These are phyloP conservation scores for Zootoca vivipara DNA, from an alignment of 2,113 vertebrate genomes.

Conservation along the genomic window DNA sequence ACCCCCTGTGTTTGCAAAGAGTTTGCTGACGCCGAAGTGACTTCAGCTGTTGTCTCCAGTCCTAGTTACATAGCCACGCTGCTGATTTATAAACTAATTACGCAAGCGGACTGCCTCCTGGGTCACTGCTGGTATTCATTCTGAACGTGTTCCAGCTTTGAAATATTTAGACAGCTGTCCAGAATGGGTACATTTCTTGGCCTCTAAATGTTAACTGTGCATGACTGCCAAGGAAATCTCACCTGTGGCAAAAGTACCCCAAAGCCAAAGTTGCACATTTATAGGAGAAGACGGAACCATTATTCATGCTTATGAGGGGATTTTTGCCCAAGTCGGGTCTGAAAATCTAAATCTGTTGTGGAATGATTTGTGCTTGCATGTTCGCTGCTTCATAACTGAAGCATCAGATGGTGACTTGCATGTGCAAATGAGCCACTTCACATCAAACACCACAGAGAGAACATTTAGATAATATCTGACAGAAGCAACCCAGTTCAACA, in stretches of 20 bases:
- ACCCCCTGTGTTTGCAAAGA: not conserved
- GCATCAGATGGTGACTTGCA: not conserved
- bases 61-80: not conserved
- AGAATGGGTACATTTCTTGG: not conserved
- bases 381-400: not conserved
- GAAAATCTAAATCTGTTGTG: not conserved
- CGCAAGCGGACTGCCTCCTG: not conserved
- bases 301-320: not conserved
- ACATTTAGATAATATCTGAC: too few species aligned
- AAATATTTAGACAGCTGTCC: not conserved
- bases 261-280: conserved; percentile 12
- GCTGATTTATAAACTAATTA: not conserved
- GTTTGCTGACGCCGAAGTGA: not conserved
- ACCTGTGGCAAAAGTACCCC: conserved; percentile 29
- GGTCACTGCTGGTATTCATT: not conserved
- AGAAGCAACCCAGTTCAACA: too few species aligned
- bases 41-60: not conserved
- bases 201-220: conserved; percentile 8
- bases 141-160: not conserved
- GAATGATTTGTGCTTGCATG: not conserved
- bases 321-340: not conserved
- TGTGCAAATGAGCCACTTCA: not conserved
- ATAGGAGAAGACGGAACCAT: not conserved
- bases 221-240: not conserved
- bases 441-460: not conserved